Evolutionary conservation across 2,113 vertebrate species (phyloP).

Genomic region (Camarhynchus parvulus): DNA sequence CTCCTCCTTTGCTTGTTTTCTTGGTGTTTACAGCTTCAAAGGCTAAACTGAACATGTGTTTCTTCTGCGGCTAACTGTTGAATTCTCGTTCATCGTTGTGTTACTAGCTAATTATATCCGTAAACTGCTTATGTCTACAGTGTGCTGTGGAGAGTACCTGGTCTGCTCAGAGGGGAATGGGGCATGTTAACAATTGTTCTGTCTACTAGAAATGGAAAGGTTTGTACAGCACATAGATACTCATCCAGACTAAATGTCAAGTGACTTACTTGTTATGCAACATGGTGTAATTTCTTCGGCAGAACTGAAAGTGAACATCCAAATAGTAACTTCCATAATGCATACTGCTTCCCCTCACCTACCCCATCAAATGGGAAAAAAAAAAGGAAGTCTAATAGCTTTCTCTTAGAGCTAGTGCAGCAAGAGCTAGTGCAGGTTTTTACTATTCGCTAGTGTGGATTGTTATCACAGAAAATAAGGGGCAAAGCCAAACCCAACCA

Average conservation of each 20-base stretch:
- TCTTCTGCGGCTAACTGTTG: neutral
- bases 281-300: rapidly evolving
- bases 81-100: rapidly evolving
- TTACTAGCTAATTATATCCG: rapidly evolving
- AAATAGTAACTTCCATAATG: neutral
- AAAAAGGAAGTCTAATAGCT: too few relatives aligned
- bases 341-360: neutral
- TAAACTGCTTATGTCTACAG: rapidly evolving
- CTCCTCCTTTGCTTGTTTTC: rapidly evolving
- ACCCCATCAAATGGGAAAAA: too few relatives aligned
- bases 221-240: too few relatives aligned
- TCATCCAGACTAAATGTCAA: neutral
- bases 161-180: neutral
- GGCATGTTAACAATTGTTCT: neutral
- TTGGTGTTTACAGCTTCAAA: neutral
- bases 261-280: neutral
- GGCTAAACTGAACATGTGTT: rapidly evolving
- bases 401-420: neutral
- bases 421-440: neutral
- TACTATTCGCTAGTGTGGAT: neutral
- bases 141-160: neutral
- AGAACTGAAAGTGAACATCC: neutral
- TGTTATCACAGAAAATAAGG: neutral
- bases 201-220: too few relatives aligned
- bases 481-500: neutral